Base-by-base conservation (phyloP, 2,797 vertebrate species). In the Peromyscus attwateri region DNA sequence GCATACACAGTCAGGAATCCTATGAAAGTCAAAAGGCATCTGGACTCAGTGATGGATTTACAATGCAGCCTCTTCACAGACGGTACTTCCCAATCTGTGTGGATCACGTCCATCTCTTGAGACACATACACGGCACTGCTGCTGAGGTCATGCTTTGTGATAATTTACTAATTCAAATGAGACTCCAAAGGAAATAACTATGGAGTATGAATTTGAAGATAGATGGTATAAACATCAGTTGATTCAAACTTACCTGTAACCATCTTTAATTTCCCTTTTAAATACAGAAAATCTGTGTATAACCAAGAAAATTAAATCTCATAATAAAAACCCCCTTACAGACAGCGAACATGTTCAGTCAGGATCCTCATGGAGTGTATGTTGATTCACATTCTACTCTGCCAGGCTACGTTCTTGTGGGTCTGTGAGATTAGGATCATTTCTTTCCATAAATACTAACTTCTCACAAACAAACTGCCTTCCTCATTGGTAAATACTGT, bases 401-500 rank as follows among this genome's bases (percentile, higher is more conserved):
- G 96, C 83, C 88, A 96, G 97, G 12, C 13, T 83, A 40, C 83
- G 37, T 98, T 98, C 98, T 95, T 97, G 93, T 96, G 97, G 73
- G 13, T 94, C 91, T 96, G 96, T 89, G 76, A 97, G 82, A 55
- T 98, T 97, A 91, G 93, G 79, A 82, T 98, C 98, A 77, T 97
- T 93, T 98, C 98, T 55, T 40, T 60, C 21, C 23, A 99, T 99
- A 95, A 99, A 99, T 96, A 99, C 98, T 95, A 99, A 98, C 98
- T 99, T 99, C 98, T 99, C 99, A 99, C 37, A 83, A 64, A 25
- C 79, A 60, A 57, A 46, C 10, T 43, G 27, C 81, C 40, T 43
- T 64, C 60, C 29, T 64, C 10, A 31, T 97, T 6, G 99, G 99
- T 95, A 99, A 98, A 90, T 99, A 98, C 98, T 99, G 99, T 37